phyloP scores from a whole-genome alignment of 2,797 vertebrate genomes.

The Brotula barbata region DNA sequence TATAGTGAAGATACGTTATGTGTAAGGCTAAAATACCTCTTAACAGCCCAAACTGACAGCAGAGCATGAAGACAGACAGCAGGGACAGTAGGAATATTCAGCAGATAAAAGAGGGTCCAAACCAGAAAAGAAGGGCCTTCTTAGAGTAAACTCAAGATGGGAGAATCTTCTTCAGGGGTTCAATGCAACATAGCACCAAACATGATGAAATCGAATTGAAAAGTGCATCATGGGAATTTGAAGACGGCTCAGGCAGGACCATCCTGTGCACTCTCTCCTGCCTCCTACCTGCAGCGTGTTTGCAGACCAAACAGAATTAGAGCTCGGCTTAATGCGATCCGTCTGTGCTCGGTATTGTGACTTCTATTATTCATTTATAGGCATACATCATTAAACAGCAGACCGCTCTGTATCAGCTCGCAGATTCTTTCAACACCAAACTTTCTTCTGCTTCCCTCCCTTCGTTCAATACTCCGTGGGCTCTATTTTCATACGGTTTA shows the following conservation, averaged over 20 bases:
- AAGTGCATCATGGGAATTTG: slow-evolving; percentile 27
- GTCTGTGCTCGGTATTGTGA: slow-evolving; percentile 65
- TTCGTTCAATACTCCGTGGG: no score
- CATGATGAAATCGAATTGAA: slow-evolving; percentile 29
- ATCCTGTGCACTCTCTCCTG: slow-evolving; percentile 16
- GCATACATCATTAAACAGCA: slow-evolving; percentile 62
- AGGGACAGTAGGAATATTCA: slow-evolving; percentile 23
- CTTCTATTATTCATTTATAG: slow-evolving; percentile 56
- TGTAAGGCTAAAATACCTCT: slow-evolving; percentile 26
- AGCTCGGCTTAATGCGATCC: slow-evolving; percentile 49
- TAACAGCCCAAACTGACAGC: slow-evolving; percentile 48
- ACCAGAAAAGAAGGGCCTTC: slow-evolving; percentile 44
- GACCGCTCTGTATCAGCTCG: no score
- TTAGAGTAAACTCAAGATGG: slow-evolving; percentile 46
- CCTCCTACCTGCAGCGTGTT: slow-evolving; percentile 28
- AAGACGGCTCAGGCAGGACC: slow-evolving; percentile 8
- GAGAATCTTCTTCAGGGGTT: slow-evolving; percentile 11
- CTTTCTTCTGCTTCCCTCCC: no score
- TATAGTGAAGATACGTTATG: slow-evolving; percentile 32
- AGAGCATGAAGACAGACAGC: slow-evolving; percentile 35
- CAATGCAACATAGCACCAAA: slow-evolving; percentile 13
- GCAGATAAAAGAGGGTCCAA: slow-evolving; percentile 14
- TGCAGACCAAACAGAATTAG: slow-evolving; percentile 26
- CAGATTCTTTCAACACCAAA: no score
- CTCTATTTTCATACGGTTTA: no score